Evolutionary conservation across 1,140 invertebrate species (phyloP), one percentile per base, ranked within the genome.

Genomic region (Hermatobates lingyangjiaoensis): DNA sequence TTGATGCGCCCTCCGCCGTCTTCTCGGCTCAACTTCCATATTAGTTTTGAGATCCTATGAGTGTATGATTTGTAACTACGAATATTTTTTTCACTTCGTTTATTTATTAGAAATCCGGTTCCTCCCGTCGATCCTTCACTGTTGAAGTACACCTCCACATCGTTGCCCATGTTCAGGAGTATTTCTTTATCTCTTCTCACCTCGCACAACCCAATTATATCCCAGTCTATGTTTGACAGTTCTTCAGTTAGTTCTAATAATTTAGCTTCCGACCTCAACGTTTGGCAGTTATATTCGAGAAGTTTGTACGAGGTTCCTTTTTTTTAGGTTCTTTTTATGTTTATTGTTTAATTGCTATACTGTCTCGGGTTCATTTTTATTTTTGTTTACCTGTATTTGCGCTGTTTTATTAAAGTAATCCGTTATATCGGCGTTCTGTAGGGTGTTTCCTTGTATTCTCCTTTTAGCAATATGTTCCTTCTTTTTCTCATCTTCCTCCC

Each of bases 1-100:
- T 62, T 62, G 0, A 62, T 57, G 18, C 54, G 57, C n/a, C n/a
- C n/a, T 10, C 5, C 21, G 4, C 5, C 21, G 5, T 42, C 53
- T 53, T 34, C 5, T n/a, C 15, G 21, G 21, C 53, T 5, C 14
- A 58, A 23, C 25, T 56, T 48, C 7, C 51, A 26, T 28, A 54
- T 28, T 23, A 60, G 4, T 42, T 42, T 42, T 18, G 7, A 40
- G 1, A 58, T 12, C 48, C 59, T 51, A 34, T 58, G 53, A 23
- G 55, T 55, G 40, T 38, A 49, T 1, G 48, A n/a, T 30, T 27
- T 23, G 27, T 20, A 49, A 23, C 21, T 38, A 12, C 5, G 10
- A 27, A 49, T 39, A 38, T 23, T 15, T 24, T 34, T 49, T 23
- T 18, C 24, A 1, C 20, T 34, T 10, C 7, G 20, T 23, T 49